Percentiles rank a stretch among this genome's conserved stretches.
phyloP scores from a whole-genome alignment of 2,113 vertebrate genomes.

The Daboia siamensis region DNA sequence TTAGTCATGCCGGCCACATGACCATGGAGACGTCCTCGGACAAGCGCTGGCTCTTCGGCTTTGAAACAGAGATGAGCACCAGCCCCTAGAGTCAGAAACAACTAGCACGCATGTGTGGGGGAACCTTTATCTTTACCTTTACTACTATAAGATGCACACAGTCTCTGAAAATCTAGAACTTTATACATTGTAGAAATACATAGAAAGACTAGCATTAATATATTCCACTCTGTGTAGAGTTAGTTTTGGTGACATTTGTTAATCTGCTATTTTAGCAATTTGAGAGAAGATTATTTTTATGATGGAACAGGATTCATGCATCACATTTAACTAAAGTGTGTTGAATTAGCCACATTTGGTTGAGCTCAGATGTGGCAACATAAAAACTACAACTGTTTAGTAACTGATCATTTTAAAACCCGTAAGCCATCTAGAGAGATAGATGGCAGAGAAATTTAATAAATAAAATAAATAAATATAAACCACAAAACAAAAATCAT shows the following conservation, averaged over 20 bases:
- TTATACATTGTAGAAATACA: neutral
- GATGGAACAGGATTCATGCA: neutral
- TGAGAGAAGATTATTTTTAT: neutral
- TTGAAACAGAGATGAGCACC: too few relatives aligned
- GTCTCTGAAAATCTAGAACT: neutral
- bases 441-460: too few relatives aligned
- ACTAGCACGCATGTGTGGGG: too few relatives aligned
- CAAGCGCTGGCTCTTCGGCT: too few relatives aligned
- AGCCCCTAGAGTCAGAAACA: too few relatives aligned
- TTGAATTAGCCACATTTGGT: neutral
- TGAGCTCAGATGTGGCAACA: neutral
- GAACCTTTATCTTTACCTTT: too few relatives aligned
- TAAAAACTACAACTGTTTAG: neutral
- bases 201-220: neutral
- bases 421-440: too few relatives aligned
- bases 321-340: neutral
- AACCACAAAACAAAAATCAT: neutral
- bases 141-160: neutral
- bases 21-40: too few relatives aligned
- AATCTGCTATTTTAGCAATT: neutral
- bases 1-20: too few relatives aligned
- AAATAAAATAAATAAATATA: too few relatives aligned
- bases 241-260: neutral
- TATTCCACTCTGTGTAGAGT: neutral
- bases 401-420: neutral